phyloP scores from a whole-genome alignment of 2,113 vertebrate genomes.

The Fulmarus glacialis region DNA sequence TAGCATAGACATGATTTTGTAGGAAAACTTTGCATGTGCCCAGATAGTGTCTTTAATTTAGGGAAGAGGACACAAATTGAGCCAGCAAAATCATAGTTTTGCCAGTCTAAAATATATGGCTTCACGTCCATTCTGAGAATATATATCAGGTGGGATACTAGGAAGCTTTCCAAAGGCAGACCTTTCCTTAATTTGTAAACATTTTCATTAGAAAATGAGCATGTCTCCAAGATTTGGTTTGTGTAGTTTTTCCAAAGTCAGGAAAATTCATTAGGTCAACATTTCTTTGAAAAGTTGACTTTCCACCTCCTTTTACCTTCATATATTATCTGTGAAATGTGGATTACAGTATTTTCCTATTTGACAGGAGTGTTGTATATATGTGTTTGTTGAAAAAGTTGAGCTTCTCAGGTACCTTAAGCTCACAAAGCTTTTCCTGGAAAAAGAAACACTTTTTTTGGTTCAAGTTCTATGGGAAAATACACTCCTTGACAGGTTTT shows the following conservation, averaged over 20 bases:
- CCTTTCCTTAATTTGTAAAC: constrained; percentile 16
- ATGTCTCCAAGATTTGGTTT: neutral
- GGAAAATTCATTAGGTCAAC: constrained; percentile 43
- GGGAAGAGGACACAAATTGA: neutral
- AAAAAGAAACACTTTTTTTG: neutral
- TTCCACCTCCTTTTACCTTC: neutral
- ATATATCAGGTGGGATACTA: neutral
- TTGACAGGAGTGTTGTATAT: neutral
- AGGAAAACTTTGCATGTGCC: neutral
- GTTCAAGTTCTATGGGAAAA: neutral
- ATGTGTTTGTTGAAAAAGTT: neutral
- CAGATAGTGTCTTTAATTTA: neutral
- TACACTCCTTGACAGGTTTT: neutral
- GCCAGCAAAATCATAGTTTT: neutral
- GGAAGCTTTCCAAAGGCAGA: constrained; percentile 3
- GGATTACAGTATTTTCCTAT: neutral
- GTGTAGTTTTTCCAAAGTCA: neutral
- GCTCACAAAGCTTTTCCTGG: neutral
- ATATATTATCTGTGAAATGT: constrained; percentile 25
- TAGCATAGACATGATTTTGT: neutral
- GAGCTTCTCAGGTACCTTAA: neutral
- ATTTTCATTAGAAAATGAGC: constrained; percentile 24
- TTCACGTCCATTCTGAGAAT: neutral
- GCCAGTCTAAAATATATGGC: neutral
- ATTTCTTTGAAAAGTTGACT: constrained; percentile 1